Evolutionary conservation across 2,113 vertebrate species (phyloP), one percentile per base, ranked within the genome.

Genomic region (Anguilla rostrata): DNA sequence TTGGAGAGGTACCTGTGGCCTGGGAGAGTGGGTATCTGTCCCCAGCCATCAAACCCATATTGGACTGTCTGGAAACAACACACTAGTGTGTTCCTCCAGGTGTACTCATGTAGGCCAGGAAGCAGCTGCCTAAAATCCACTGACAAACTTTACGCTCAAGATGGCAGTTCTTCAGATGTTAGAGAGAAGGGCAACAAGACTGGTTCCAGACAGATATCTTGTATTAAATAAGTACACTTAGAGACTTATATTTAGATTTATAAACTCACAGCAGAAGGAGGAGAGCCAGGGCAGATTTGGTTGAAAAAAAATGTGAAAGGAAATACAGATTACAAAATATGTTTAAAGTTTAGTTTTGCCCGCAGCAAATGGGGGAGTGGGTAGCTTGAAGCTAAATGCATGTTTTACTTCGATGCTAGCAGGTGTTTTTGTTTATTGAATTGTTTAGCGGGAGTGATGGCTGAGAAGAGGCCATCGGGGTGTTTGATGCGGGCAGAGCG

Each of bases 1-100:
- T 46, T 90, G 86, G 87, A 91, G 92, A 92, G 86, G 93, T 93
- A 92, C 90, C 93, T 91, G 89, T 87, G 93, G 90, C 87, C 91
- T 46, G 87, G 60, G 22, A 22, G 60, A 66, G 60, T 26, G 18
- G 60, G 20, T 22, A 2, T 66, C 20, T 66, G 20, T 66, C 2
- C 60, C 57, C 57, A 15, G 15, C 57, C 4, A 18, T 4, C 57
- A 15, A 60, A 14, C 57, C 57, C 60, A 22, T 26, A 12, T 66
- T 11, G 60, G 60, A 1, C 60, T 26, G 22, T 66, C 60, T 60
- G 56, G 15, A 66, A 6, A 66, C 20, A 22, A 89, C 71, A 29
- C 71, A 75, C 71, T 3, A 9, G 71, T 75, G 26, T 34, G 71
- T 34, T 34, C 9, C 4, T 11, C 71, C 71, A 29, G 71, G n/a